Percentiles rank a stretch among this genome's conserved stretches.
These are phyloP conservation scores for Chrysodeixis includens DNA, from an alignment of 2,888 invertebrate genomes.

Conservation along the genomic window DNA sequence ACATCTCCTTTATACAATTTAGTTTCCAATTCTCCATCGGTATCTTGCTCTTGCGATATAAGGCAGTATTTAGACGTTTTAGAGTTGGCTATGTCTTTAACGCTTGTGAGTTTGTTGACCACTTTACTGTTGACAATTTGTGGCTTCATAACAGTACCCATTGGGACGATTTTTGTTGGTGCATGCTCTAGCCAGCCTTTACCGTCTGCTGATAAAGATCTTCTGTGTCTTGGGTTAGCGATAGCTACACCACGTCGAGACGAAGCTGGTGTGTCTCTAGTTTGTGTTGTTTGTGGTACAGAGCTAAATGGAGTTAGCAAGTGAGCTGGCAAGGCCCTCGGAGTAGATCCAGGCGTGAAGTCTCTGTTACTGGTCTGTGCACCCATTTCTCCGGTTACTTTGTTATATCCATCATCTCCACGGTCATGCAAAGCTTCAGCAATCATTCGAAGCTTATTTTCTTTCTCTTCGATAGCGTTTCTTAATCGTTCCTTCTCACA, in stretches of 20 bases:
- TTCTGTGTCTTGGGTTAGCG: constrained; percentile 92
- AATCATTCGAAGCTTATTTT: constrained; percentile 83
- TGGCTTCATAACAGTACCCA: constrained; percentile 97
- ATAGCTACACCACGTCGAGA: constrained; percentile 91
- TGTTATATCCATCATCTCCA: constrained; percentile 70
- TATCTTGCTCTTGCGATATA: constrained; percentile 97
- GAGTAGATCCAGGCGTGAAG: constrained; percentile 83
- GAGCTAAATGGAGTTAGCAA: constrained; percentile 82
- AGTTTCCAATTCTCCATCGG: constrained; percentile 97
- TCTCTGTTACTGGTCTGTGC: constrained; percentile 79
- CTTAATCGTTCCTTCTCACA: constrained; percentile 77
- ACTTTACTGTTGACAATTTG: constrained; percentile 94
- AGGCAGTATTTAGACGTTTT: constrained; percentile 96
- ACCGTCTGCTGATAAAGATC: constrained; percentile 94
- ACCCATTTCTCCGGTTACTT: constrained; percentile 69
- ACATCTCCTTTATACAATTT: constrained; percentile 98
- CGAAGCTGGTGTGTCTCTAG: constrained; percentile 74
- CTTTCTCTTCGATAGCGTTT: constrained; percentile 81
- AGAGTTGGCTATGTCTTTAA: constrained; percentile 92
- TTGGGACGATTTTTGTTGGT: constrained; percentile 93
- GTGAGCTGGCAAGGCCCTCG: constrained; percentile 83
- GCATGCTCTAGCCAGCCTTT: constrained; percentile 97
- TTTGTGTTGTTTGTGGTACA: constrained; percentile 68
- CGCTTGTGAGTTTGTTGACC: constrained; percentile 94
- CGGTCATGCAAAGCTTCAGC: constrained; percentile 77